Base-by-base conservation (phyloP, 2,888 invertebrate species). In the Physocephala rufipes region DNA sequence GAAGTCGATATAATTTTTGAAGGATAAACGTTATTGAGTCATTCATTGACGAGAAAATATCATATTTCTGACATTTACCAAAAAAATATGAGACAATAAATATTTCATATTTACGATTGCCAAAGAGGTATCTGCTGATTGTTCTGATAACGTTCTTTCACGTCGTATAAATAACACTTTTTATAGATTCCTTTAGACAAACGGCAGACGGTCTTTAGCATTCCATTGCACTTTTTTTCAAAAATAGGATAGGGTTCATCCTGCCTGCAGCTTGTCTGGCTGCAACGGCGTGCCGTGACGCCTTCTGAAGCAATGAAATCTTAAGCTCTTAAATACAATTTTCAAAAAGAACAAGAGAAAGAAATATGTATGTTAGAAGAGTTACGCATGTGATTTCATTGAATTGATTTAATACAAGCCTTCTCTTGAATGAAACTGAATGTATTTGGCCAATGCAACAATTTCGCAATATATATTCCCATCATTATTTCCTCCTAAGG, bases 51-150 rank as follows among this genome's bases (percentile, higher is more conserved):
- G 36, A 36, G 5, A 36, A 7, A 66, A 66, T 66, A 55, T 47
- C 21, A 68, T 61, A 68, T 51, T 36, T 51, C 49, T 68, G 68
- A 68, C 62, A 68, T 68, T 68, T 53, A 21, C 0, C 51, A 51
- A 68, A 68, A n/a, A 68, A 62, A 68, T 68, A 68, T 68, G 61
- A 51, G 61, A 68, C 61, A 61, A 68, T 68, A 51, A 68, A 68
- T n/a, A n/a, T 62, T 67, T 58, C 47, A 47, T 63, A 47, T 36
- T 36, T 36, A 36, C 36, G 36, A 36, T 36, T 36, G 36, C 36
- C 4, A 9, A 36, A 36, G 36, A 36, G 36, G 36, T 36, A 36
- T 36, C 36, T 36, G 36, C 36, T 36, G 36, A 36, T 36, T 36
- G 36, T 36, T 36, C 36, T 36, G 36, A 36, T 36, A 36, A 36